Evolutionary conservation across 2,113 vertebrate species (phyloP), one percentile per base, ranked within the genome.

Genomic region (Hippolais icterina): DNA sequence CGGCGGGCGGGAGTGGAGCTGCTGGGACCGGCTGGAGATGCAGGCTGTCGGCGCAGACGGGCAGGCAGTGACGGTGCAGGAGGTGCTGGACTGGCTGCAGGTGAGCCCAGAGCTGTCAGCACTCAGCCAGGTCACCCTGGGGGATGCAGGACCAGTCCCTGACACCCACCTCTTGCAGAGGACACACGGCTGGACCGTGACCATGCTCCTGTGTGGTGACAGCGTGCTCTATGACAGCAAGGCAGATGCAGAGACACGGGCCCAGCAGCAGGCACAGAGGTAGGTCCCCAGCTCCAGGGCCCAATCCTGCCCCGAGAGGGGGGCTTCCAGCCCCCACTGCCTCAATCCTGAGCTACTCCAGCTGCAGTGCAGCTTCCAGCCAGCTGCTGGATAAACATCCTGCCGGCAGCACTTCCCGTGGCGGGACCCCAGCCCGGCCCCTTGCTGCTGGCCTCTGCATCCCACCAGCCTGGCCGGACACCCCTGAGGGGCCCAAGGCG

Each of bases 31-130:
- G 72, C 97, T 99, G 95, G 97, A 96, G 52, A 94, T 99, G 80
- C 87, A 66, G 42, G 98, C 98, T 63, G 93, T 96, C 29, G 4
- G 80, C 4, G 11, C 95, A 17, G 94, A 96, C 7, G 94, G 97
- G 77, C 97, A 98, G 81, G 98, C 98, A 82, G 97, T 98, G 98
- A 99, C 97, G 7, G 97, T 99, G 97, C 94, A 95, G 79, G 98
- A 98, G 15, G 97, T 99, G 91, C 80, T 99, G 90, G 94, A 96
- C 91, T 76, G 98, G 96, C 92, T 99, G 76, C 97, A 99, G 99
- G 99, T 99, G 81, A 97, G 76, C 27, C 15, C 11, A 33, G 54
- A 0, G 0, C 4, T 5, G 42, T 27, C 57, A 72, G 53, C 25
- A 17, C n/a, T 33, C 64, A 39, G 12, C 10, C 0, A 10, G 49